Percentiles rank a stretch among this genome's conserved stretches.
Conservation (phyloP, 2,888 invertebrate genomes). For the Chloroclystis v-ata region DNA sequence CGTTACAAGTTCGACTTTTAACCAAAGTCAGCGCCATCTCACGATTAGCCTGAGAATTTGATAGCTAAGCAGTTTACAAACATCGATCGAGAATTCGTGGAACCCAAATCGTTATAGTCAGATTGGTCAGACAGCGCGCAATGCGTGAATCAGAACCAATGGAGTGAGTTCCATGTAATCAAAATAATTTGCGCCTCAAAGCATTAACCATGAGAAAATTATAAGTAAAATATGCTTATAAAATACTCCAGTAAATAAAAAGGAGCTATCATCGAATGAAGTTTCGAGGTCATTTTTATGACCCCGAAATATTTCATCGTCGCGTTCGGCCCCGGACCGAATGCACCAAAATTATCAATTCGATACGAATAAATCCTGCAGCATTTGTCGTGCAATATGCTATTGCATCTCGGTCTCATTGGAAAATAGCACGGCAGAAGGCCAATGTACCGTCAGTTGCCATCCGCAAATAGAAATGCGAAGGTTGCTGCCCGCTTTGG, state of each 20-base stretch:
- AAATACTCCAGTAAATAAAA: too few relatives aligned
- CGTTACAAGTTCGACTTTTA: neutral
- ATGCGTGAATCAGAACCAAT: slow-evolving; percentile 12
- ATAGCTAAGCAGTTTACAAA: slow-evolving; percentile 19
- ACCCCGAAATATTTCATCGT: too few relatives aligned
- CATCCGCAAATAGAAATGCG: slow-evolving; percentile 65
- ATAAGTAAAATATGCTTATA: too few relatives aligned
- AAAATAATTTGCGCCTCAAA: too few relatives aligned
- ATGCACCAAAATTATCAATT: slow-evolving; percentile 6
- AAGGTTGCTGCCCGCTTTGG: slow-evolving; percentile 67
- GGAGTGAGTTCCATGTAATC: neutral
- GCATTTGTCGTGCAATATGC: slow-evolving; percentile 44
- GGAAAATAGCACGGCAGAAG: slow-evolving; percentile 65
- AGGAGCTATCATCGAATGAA: too few relatives aligned
- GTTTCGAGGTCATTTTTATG: too few relatives aligned
- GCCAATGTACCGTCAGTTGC: slow-evolving; percentile 65
- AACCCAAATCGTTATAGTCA: slow-evolving; percentile 11
- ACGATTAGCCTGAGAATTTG: slow-evolving; percentile 22
- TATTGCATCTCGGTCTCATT: slow-evolving; percentile 53
- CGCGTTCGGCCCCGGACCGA: too few relatives aligned
- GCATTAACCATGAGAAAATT: too few relatives aligned
- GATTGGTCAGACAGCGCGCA: slow-evolving; percentile 5
- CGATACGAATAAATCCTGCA: slow-evolving; percentile 34
- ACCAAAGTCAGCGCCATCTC: slow-evolving; percentile 37
- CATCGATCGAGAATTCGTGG: slow-evolving; percentile 18